Evolutionary conservation across 2,113 vertebrate species (phyloP).

Genomic region (Rhinolophus ferrumequinum): DNA sequence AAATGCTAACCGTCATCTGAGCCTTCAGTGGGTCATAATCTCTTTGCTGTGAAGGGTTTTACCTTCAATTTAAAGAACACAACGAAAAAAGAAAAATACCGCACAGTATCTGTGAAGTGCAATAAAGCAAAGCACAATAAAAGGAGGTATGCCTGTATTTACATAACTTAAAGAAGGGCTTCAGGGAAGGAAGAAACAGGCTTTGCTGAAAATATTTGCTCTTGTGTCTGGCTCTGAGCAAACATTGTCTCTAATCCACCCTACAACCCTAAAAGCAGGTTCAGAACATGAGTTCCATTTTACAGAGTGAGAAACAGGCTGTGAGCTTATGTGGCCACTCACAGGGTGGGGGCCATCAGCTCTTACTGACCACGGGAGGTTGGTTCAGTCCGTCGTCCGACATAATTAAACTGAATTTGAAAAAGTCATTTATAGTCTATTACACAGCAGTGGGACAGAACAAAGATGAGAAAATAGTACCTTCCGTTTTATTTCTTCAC

Average conservation of each 20-base stretch:
- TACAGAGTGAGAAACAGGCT: fast-evolving
- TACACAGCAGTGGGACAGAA: neutral
- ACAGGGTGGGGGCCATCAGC: fast-evolving
- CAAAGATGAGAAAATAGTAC: neutral
- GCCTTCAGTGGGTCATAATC: neutral
- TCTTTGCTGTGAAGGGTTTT: neutral
- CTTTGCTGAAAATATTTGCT: neutral
- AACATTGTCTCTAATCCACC: neutral
- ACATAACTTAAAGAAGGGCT: neutral
- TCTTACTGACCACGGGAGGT: fast-evolving
- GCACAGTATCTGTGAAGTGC: neutral
- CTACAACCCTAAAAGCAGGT: fast-evolving
- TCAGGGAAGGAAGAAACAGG: neutral
- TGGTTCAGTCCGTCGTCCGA: too few relatives aligned
- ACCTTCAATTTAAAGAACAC: too few relatives aligned
- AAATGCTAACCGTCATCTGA: neutral
- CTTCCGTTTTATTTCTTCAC: neutral
- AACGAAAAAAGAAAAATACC: too few relatives aligned
- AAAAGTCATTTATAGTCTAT: neutral
- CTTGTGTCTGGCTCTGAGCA: neutral
- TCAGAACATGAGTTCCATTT: neutral
- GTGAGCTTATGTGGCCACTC: fast-evolving
- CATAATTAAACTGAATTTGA: neutral
- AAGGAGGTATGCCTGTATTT: neutral
- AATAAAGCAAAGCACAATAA: neutral